Percentiles rank a stretch among this genome's conserved stretches.
These are phyloP conservation scores for Drosophila tsacasi DNA, from an alignment of 1,140 invertebrate genomes.

Conservation along the genomic window DNA sequence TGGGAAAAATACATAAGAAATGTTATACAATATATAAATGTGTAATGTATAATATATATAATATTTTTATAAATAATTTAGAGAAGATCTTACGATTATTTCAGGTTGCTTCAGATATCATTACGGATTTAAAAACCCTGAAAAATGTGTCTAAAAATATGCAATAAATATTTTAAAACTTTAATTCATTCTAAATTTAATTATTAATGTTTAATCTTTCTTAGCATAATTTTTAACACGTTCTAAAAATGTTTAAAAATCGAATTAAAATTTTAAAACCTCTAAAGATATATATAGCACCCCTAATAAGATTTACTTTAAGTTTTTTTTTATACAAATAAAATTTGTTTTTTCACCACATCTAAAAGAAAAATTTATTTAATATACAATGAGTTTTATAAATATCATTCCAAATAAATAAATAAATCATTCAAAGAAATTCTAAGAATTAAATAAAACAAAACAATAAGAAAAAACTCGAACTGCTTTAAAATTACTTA, in stretches of 20 bases:
- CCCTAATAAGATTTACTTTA: background rate
- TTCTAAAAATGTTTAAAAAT: too few relatives aligned
- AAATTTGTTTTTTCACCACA: background rate
- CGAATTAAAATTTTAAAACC: background rate
- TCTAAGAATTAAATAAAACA: background rate
- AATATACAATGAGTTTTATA: too few relatives aligned
- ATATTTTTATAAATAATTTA: too few relatives aligned
- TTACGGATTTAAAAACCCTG: background rate
- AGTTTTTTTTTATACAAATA: background rate
- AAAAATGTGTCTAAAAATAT: background rate
- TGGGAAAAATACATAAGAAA: constrained; percentile 1
- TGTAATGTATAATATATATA: too few relatives aligned
- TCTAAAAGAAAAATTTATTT: background rate
- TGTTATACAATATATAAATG: too few relatives aligned
- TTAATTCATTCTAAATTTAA: too few relatives aligned
- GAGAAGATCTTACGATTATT: background rate
- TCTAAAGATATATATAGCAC: background rate
- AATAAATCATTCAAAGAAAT: too few relatives aligned
- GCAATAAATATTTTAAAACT: too few relatives aligned
- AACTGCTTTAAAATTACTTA: background rate
- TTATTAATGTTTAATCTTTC: too few relatives aligned
- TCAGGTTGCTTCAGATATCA: background rate
- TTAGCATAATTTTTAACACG: too few relatives aligned
- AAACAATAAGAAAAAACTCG: background rate
- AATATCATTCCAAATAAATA: too few relatives aligned